Evolutionary conservation across 2,888 invertebrate species (phyloP).

Genomic region (Tenthredo amoena): DNA sequence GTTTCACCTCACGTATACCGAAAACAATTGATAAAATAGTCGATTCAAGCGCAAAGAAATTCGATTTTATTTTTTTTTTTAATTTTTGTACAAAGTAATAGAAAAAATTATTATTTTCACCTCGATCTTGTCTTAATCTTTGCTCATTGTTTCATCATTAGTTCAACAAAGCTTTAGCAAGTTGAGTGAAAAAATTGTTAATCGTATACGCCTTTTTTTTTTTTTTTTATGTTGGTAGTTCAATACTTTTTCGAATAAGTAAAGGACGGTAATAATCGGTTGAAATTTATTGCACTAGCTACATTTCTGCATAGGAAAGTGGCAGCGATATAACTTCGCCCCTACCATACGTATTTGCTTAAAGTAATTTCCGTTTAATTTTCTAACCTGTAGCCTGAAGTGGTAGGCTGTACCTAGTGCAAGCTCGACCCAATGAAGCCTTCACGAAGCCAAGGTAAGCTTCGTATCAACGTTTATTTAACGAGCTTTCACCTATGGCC

Average conservation of each 20-base stretch:
- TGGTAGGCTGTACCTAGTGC: background rate
- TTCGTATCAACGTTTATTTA: slow-evolving; percentile 40
- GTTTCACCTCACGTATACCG: background rate
- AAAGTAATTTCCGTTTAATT: slow-evolving; percentile 46
- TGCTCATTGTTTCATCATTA: background rate
- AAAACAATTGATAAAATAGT: background rate
- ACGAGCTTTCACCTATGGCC: slow-evolving; percentile 35
- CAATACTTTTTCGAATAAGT: no score
- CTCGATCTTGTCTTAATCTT: background rate
- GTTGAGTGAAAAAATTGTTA: no score
- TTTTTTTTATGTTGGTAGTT: no score
- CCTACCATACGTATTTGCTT: slow-evolving; percentile 16
- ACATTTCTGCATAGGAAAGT: background rate
- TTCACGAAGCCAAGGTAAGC: slow-evolving; percentile 21
- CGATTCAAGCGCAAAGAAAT: background rate
- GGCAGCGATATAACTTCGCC: background rate
- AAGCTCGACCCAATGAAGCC: slow-evolving; percentile 10
- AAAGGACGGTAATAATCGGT: no score
- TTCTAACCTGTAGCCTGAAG: slow-evolving; percentile 5
- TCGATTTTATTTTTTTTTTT: background rate
- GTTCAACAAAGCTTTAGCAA: no score
- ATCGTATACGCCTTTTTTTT: no score
- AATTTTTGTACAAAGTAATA: background rate
- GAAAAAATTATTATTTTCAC: background rate
- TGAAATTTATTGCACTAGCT: no score